A percentile compares a stretch with the other conserved stretches of the same genome.
Conservation (phyloP, 2,113 vertebrate species). For the Polypterus bichir region DNA sequence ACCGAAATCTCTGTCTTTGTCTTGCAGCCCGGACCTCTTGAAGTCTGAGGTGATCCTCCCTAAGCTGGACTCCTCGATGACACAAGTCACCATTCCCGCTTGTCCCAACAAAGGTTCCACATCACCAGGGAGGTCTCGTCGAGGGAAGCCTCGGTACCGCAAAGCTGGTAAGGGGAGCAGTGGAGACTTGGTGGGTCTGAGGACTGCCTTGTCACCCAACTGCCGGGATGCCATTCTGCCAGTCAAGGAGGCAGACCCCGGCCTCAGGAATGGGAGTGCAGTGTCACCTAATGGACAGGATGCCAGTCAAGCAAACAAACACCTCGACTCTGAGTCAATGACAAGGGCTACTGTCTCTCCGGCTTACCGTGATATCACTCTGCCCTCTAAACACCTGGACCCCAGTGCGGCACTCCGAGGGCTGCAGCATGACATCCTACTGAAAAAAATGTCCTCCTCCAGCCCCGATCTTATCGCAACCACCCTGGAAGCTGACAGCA, state of each 20-base stretch:
- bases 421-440: slow-evolving; percentile 67
- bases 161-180: slow-evolving; percentile 72
- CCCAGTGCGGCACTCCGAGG: slow-evolving; percentile 55
- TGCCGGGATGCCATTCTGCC: slow-evolving; percentile 19
- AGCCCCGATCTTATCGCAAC: slow-evolving; percentile 83
- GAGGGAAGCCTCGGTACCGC: slow-evolving; percentile 75
- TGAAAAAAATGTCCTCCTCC: slow-evolving; percentile 76
- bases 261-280: slow-evolving; percentile 10
- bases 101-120: slow-evolving; percentile 75
- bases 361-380: slow-evolving; percentile 19
- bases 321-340: slow-evolving; percentile 26
- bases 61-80: slow-evolving; percentile 78
- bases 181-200: slow-evolving; percentile 67
- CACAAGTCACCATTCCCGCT: slow-evolving; percentile 75
- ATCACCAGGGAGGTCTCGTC: slow-evolving; percentile 70
- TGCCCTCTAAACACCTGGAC: slow-evolving; percentile 48
- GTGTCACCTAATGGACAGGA: neutral
- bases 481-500: slow-evolving; percentile 54
- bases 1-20: neutral
- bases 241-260: neutral
- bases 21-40: slow-evolving; percentile 72
- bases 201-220: slow-evolving; percentile 51
- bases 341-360: slow-evolving; percentile 24
- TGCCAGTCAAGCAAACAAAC: neutral
- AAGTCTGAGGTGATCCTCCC: slow-evolving; percentile 85